phyloP scores from a whole-genome alignment of 1,140 invertebrate species.

The Anoplophora glabripennis region DNA sequence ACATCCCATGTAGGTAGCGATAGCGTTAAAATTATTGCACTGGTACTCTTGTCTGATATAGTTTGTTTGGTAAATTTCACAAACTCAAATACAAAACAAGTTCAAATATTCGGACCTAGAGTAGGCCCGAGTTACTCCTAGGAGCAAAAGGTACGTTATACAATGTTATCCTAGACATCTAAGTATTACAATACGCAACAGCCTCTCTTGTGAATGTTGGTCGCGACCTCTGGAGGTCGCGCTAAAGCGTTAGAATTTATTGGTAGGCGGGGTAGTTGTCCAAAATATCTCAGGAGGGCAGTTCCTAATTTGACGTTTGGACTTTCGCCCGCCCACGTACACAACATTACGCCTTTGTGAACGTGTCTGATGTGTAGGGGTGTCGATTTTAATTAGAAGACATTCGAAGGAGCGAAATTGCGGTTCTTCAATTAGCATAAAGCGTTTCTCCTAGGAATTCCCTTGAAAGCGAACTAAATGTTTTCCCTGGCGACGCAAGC shows the following conservation, averaged over 20 bases:
- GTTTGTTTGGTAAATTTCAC: slow-evolving; percentile 14
- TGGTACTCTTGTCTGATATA: not conserved
- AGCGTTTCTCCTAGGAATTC: no score
- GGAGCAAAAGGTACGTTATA: slow-evolving; percentile 36
- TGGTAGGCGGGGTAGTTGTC: slow-evolving; percentile 11
- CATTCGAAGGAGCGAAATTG: not conserved
- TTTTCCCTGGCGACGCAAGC: no score
- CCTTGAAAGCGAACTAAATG: no score
- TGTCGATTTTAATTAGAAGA: slow-evolving; percentile 1
- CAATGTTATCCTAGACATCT: slow-evolving; percentile 42
- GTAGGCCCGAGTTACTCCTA: not conserved
- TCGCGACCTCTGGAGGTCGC: slow-evolving; percentile 32
- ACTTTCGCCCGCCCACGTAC: slow-evolving; percentile 1
- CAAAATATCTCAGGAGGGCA: slow-evolving; percentile 1
- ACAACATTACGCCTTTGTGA: not conserved
- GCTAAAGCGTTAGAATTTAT: slow-evolving; percentile 53
- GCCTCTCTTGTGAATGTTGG: slow-evolving; percentile 45
- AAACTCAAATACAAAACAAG: not conserved
- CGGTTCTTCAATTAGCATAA: no score
- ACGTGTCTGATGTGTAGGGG: not conserved
- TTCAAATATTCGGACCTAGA: slow-evolving; percentile 2
- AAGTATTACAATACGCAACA: slow-evolving; percentile 48
- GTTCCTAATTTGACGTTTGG: not conserved
- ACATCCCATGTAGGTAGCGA: not conserved
- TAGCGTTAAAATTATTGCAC: slow-evolving; percentile 4